These are phyloP conservation scores for Pristionchus japonicus DNA, from an alignment of 2,888 invertebrate species.

Conservation along the genomic window DNA sequence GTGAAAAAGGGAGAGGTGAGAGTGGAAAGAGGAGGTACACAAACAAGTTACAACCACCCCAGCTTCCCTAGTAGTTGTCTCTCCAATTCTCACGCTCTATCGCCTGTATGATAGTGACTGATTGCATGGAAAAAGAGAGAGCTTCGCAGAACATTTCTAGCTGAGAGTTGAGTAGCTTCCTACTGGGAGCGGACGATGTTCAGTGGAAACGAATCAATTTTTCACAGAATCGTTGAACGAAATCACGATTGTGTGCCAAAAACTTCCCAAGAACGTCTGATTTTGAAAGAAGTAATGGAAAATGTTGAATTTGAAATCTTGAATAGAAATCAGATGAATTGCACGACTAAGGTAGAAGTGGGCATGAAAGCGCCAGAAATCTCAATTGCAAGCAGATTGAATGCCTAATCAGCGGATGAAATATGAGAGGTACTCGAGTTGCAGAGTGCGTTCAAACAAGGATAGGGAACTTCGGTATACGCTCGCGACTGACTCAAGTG, in stretches of 20 bases:
- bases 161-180: too few species aligned
- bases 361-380: not conserved
- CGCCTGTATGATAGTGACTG: not conserved
- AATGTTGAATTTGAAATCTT: too few species aligned
- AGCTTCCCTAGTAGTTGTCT: not conserved
- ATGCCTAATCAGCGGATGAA: not conserved
- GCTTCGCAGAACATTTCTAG: too few species aligned
- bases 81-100: not conserved
- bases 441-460: not conserved
- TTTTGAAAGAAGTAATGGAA: too few species aligned
- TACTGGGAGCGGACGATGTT: too few species aligned
- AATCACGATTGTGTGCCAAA: too few species aligned
- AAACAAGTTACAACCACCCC: conserved; percentile 8
- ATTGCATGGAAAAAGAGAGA: not conserved
- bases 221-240: too few species aligned
- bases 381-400: not conserved
- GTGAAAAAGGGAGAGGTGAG: not conserved
- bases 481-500: not conserved
- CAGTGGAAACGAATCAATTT: too few species aligned
- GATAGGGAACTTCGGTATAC: not conserved
- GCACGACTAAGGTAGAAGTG: too few species aligned
- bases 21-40: not conserved
- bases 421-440: not conserved
- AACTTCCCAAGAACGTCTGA: too few species aligned
- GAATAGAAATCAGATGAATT: too few species aligned